phyloP scores from a whole-genome alignment of 2,888 invertebrate genomes.

The Lydus trimaculatus region DNA sequence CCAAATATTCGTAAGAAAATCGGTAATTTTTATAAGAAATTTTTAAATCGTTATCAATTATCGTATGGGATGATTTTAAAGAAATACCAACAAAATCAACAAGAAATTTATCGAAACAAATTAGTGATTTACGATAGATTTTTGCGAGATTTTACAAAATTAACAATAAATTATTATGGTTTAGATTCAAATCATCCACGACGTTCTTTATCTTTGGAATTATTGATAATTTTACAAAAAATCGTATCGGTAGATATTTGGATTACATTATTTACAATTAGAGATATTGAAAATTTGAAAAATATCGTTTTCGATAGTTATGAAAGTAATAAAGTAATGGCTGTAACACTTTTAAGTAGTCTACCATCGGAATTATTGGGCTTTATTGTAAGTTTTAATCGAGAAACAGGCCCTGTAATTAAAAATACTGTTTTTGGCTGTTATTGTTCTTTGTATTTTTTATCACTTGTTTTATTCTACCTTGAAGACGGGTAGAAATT shows the following conservation, averaged over 20 bases:
- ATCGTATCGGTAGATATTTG: conserved; percentile 43
- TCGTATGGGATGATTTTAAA: conserved; percentile 50
- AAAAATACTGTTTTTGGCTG: too few relatives aligned
- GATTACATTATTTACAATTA: conserved; percentile 40
- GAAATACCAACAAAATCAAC: background rate
- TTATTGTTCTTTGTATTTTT: background rate
- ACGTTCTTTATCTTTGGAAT: conserved; percentile 48
- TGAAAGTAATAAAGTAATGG: conserved; percentile 76
- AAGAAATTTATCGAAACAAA: conserved; percentile 18
- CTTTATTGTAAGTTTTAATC: conserved; percentile 50
- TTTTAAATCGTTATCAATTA: conserved; percentile 63
- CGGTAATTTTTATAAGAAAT: conserved; percentile 76
- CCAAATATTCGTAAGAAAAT: conserved; percentile 75
- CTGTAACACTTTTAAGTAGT: conserved; percentile 65
- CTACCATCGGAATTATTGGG: conserved; percentile 52
- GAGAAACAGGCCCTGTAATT: too few relatives aligned
- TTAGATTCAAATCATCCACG: conserved; percentile 51
- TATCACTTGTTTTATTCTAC: too few relatives aligned
- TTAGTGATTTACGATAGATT: conserved; percentile 39
- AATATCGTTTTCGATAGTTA: conserved; percentile 70
- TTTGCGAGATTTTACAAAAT: conserved; percentile 33
- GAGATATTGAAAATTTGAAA: conserved; percentile 49
- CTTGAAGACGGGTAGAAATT: too few relatives aligned
- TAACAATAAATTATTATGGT: conserved; percentile 44
- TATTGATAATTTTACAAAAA: conserved; percentile 43